Evolutionary conservation across 1,140 invertebrate species (phyloP), one percentile per base, ranked within the genome.

Genomic region (Nasonia giraulti): DNA sequence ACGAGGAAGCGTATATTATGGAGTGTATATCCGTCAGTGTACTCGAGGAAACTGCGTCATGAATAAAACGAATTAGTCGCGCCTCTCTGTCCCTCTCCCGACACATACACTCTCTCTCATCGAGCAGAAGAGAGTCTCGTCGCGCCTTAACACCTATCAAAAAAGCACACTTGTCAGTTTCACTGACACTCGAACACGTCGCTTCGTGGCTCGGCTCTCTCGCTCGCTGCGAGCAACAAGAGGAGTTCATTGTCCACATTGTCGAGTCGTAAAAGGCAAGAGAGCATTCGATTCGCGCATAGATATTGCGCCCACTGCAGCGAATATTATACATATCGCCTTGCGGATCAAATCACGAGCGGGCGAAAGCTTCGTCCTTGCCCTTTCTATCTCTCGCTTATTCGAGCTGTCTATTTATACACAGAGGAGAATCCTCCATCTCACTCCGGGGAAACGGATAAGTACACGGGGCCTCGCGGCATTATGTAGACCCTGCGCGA

Each of bases 91-190:
- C 20, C 14, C 17, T 55, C 47, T 33, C 17, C 68, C 1, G 23
- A 8, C 6, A 27, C 17, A 62, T 62, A 62, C 17, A 62, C 55
- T 20, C 47, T 14, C 14, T 11, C 14, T 11, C 75, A 78, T 33
- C 44, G 76, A 50, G 23, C 31, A 40, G 37, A 74, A 71, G 11
- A 71, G 27, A 31, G 73, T 82, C 71, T 62, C 71, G 71, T 82
- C 74, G 81, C 73, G 73, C 74, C 31, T 77, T 77, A 77, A 68
- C 74, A 68, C 74, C 55, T 68, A 76, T 77, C 50, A 76, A 77
- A 83, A 82, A 83, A 33, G 66, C 62, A 50, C 62, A 78, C 82
- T 83, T 50, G 74, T 83, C 75, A 78, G 82, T 78, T 62, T 20
- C 20, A 76, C 50, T 83, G 73, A 75, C 80, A 75, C 50, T 75